These are phyloP conservation scores for Phrynocephalus vlangalii DNA, from an alignment of 2,797 vertebrate species.

Conservation along the genomic window DNA sequence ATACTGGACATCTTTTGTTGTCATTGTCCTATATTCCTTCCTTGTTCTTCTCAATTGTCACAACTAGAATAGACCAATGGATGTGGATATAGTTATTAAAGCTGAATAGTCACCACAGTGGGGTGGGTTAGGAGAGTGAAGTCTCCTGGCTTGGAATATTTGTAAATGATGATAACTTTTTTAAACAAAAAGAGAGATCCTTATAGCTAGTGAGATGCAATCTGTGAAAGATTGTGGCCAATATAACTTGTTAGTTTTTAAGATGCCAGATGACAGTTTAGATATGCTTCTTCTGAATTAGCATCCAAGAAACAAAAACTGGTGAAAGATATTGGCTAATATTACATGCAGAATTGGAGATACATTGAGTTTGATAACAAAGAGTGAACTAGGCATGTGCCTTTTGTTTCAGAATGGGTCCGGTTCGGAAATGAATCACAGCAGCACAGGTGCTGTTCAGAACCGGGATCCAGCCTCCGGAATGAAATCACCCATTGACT, in stretches of 20 bases:
- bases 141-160: neutral
- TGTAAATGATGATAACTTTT: neutral
- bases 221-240: no score
- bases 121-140: no score
- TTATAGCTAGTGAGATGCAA: neutral
- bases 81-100: neutral
- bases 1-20: neutral
- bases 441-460: no score
- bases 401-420: no score
- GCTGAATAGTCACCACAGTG: neutral
- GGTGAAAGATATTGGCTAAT: neutral
- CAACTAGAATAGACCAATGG: neutral
- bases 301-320: neutral
- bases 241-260: no score
- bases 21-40: neutral
- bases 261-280: neutral
- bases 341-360: no score
- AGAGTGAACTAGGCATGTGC: no score
- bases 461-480: no score
- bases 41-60: neutral
- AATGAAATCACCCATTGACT: no score
- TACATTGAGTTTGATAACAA: no score
- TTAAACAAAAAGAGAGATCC: neutral
- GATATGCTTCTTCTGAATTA: neutral
- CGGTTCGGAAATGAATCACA: no score